Percentiles rank a stretch among this genome's conserved stretches.
Evolutionary conservation across 1,140 invertebrate genomes (phyloP).

Genomic region (Saccostrea glomerata): DNA sequence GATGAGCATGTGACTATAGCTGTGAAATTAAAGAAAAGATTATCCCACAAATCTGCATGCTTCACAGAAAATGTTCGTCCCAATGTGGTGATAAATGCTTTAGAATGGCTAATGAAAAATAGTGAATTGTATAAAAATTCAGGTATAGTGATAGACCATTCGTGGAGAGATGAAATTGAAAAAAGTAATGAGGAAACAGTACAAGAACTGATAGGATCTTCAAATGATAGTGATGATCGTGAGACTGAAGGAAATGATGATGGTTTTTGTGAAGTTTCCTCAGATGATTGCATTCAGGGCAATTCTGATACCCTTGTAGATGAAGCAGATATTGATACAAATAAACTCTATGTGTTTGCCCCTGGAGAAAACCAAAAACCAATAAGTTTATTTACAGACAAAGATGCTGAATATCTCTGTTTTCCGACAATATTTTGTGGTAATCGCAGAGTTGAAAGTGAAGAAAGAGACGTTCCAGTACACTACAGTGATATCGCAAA

Average conservation of each 20-base stretch:
- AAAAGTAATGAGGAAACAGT: background rate
- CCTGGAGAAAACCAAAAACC: constrained; percentile 54
- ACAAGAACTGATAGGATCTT: constrained; percentile 2
- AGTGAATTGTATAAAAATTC: constrained; percentile 43
- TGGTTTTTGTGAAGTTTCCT: constrained; percentile 36
- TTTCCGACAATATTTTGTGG: constrained; percentile 61
- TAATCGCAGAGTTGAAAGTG: constrained; percentile 39
- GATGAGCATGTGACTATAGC: constrained; percentile 40
- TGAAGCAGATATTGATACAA: constrained; percentile 37
- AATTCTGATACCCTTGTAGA: constrained; percentile 51
- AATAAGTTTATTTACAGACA: constrained; percentile 52
- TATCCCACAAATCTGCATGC: constrained; percentile 11
- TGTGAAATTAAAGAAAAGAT: constrained; percentile 36
- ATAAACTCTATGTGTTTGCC: constrained; percentile 50
- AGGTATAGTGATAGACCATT: constrained; percentile 36
- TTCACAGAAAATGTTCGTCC: constrained; percentile 27
- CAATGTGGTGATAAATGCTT: constrained; percentile 19
- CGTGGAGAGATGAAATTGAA: constrained; percentile 11
- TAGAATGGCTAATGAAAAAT: constrained; percentile 31
- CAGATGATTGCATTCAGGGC: constrained; percentile 32
- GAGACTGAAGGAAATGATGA: constrained; percentile 14
- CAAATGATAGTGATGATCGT: constrained; percentile 5
- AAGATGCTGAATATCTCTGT: constrained; percentile 48
- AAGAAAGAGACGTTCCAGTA: constrained; percentile 48
- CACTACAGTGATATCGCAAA: constrained; percentile 57